Base-by-base conservation (phyloP, 1,140 invertebrate species). In the Halictus rubicundus region DNA sequence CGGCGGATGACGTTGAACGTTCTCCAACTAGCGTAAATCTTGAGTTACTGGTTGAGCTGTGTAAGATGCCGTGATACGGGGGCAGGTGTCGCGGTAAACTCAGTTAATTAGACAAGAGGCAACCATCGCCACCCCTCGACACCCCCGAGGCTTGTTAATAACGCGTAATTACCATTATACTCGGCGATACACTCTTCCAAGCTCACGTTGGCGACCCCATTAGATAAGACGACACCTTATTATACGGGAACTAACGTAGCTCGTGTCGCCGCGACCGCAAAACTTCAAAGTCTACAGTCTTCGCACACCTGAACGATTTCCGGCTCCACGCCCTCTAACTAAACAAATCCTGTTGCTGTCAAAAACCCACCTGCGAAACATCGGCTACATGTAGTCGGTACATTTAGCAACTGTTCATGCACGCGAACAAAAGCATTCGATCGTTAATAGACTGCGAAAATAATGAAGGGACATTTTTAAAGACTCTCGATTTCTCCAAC, bases 221-320 rank as follows among this genome's bases (percentile, higher is more conserved):
- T 91, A 92, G 92, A 93, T 93, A 93, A 93, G 92, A 92, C 91
- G 92, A 93, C 92, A 93, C 92, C 92, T 93, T 93, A 93, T 93
- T 93, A 93, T 92, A 92, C 89, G 89, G 87, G 89, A 92, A 91
- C 90, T 90, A 90, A 91, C 91, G 89, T 89, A 87, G 89, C 90
- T 21, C 77, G 80, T 92, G 91, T 91, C 90, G 88, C 82, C 82
- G 85, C 89, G 82, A 68, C 72, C 83, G 73, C 85, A 84, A 85
- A 87, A 87, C 80, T 88, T 88, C 72, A 61, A 86, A 82, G 81
- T 68, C 65, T 73, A 57, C 27, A 68, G 68, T 70, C 71, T 63
- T 54, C 27, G 46, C 39, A 39, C 82, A 61, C 57, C 70, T 63
- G 57, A 68, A 71, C 63, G 19, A 16, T 52, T 52, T 5, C 49